Evolutionary conservation across 2,888 invertebrate species (phyloP), one percentile per base, ranked within the genome.

Genomic region (Lamellibrachia satsuma): DNA sequence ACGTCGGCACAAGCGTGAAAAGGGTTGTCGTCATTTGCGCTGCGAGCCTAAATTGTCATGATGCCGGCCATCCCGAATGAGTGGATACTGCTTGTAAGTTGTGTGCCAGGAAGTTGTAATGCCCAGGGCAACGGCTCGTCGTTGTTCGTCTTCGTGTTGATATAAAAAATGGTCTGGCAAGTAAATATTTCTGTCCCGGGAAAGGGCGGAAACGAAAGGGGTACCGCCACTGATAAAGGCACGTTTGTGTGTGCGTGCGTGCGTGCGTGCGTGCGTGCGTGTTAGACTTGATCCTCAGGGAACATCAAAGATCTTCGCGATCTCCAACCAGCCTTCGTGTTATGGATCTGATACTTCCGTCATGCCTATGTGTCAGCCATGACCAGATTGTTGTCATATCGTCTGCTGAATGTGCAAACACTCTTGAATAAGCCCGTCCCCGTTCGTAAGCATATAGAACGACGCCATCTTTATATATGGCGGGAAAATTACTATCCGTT

Each of bases 401-500:
- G 22, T 75, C 15, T 75, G 75, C 75, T 75, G 75, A 75, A 75
- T 75, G 75, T 75, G 22, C 75, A 75, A 15, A n/a, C n/a, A 15
- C 75, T 22, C 15, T 75, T 75, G 75, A 75, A 75, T n/a, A 75
- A 75, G n/a, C 75, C 75, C 75, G 75, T 75, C 75, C 75, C 75
- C 75, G 15, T 22, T 22, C 75, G 3, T 22, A 75, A 11, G 15
- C 75, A n/a, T 22, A 75, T n/a, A 75, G 6, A 75, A 75, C 22
- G 75, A 75, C 75, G 75, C 22, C 75, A 22, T 22, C 75, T 11
- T 22, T 55, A 55, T 75, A 75, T 22, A 22, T 75, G 22, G 22
- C 75, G 75, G 75, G 22, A 75, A n/a, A 15, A 22, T 15, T 22
- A 75, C 15, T 9, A 55, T 3, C 75, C 22, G 22, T 15, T 75